Evolutionary conservation across 2,113 vertebrate genomes (phyloP).

Genomic region (Limanda limanda): DNA sequence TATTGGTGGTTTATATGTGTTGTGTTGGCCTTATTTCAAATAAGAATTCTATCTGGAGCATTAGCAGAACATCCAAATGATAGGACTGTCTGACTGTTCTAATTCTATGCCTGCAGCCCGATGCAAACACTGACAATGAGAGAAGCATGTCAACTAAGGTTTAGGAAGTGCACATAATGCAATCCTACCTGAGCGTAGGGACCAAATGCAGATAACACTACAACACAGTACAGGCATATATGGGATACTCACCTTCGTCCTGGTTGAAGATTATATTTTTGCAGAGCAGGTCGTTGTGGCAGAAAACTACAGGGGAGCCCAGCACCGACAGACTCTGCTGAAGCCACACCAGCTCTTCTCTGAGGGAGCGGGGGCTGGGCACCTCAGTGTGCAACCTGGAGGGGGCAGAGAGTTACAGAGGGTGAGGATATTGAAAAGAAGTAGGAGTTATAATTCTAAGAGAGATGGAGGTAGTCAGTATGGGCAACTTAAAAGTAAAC

Average conservation of each 20-base stretch:
- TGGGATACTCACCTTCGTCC: slow-evolving; percentile 88
- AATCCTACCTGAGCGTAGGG: slow-evolving; percentile 57
- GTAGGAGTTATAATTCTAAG: not conserved
- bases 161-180: slow-evolving; percentile 45
- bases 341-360: slow-evolving; percentile 95
- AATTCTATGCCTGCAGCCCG: slow-evolving; percentile 34
- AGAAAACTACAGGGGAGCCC: slow-evolving; percentile 96
- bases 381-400: slow-evolving; percentile 89
- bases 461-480: not conserved
- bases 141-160: slow-evolving; percentile 44
- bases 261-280: slow-evolving; percentile 99
- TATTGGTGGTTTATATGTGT: not conserved
- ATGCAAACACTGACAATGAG: slow-evolving; percentile 52
- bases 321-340: slow-evolving; percentile 91
- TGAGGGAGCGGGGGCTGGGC: slow-evolving; percentile 86
- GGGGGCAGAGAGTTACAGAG: not conserved
- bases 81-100: slow-evolving; percentile 39
- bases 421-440: not conserved
- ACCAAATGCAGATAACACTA: slow-evolving; percentile 48
- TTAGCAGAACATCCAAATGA: not conserved
- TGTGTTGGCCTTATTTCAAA: not conserved
- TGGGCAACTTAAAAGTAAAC: not conserved
- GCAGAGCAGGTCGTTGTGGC: slow-evolving; percentile 98
- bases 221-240: slow-evolving; percentile 52
- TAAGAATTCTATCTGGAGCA: slow-evolving; percentile 1